Evolutionary conservation across 2,888 invertebrate genomes (phyloP).

Genomic region (Ptilodon capucinus): DNA sequence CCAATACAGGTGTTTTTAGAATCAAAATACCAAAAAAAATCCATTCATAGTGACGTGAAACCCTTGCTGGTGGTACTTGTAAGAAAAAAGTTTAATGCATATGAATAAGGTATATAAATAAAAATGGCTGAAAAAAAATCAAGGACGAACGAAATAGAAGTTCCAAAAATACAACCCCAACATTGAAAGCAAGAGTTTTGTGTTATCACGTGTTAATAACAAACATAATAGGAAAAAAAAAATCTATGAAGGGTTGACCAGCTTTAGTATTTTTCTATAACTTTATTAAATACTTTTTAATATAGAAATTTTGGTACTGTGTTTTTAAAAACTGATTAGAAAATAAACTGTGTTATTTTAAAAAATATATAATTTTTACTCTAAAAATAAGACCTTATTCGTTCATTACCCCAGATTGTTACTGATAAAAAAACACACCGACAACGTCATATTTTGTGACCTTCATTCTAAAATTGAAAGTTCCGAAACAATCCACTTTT

Average conservation of each 20-base stretch:
- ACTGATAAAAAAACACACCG: not conserved
- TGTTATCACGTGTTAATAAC: conserved; percentile 9
- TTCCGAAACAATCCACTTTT: conserved; percentile 29
- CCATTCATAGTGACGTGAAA: conserved; percentile 58
- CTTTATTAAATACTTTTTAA: too few species aligned
- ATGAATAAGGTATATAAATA: conserved; percentile 25
- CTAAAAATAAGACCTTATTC: not conserved
- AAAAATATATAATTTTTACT: too few species aligned
- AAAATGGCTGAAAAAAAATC: conserved; percentile 31
- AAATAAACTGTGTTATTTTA: too few species aligned
- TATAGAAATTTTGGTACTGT: too few species aligned
- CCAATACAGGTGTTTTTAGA: conserved; percentile 65
- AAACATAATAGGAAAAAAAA: conserved; percentile 4
- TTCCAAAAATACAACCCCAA: conserved; percentile 34
- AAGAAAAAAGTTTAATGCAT: conserved; percentile 44
- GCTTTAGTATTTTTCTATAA: too few species aligned
- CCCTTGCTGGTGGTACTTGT: conserved; percentile 46
- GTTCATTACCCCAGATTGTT: not conserved
- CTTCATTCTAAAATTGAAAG: conserved; percentile 42
- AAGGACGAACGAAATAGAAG: conserved; percentile 56
- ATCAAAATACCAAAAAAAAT: conserved; percentile 47
- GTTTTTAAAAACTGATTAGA: too few species aligned
- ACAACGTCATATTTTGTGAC: conserved; percentile 13
- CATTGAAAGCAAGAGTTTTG: conserved; percentile 26
- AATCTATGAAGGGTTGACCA: too few species aligned